A percentile compares a stretch with the other conserved stretches of the same genome.
phyloP scores from a whole-genome alignment of 2,888 invertebrate genomes.

The Hyalella azteca region DNA sequence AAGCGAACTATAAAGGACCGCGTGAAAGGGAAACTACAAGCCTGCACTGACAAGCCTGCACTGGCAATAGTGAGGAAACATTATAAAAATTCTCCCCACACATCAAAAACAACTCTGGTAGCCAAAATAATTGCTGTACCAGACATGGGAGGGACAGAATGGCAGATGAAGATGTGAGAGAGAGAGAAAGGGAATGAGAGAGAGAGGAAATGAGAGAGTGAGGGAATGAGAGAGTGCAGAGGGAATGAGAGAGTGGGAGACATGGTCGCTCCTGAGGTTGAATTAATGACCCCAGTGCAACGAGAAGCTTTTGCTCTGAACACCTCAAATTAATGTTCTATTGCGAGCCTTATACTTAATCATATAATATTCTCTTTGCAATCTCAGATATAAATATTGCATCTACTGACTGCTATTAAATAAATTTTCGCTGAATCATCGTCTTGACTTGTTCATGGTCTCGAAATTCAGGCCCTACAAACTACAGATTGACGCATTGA shows the following conservation, averaged over 20 bases:
- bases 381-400: too few species aligned
- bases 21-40: background rate
- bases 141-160: slow-evolving; percentile 13
- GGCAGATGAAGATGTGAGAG: background rate
- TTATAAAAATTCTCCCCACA: slow-evolving; percentile 36
- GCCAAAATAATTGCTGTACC: slow-evolving; percentile 27
- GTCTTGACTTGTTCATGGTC: too few species aligned
- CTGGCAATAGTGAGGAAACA: slow-evolving; percentile 22
- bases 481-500: too few species aligned
- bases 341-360: too few species aligned
- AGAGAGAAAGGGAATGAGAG: background rate
- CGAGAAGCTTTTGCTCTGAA: background rate
- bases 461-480: too few species aligned
- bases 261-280: background rate
- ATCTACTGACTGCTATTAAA: too few species aligned
- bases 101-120: slow-evolving; percentile 35
- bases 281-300: background rate
- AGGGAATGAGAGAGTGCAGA: too few species aligned
- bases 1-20: background rate
- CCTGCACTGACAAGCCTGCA: slow-evolving; percentile 14
- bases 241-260: too few species aligned
- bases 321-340: too few species aligned
- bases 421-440: too few species aligned
- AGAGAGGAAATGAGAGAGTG: too few species aligned
- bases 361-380: too few species aligned